phyloP scores from a whole-genome alignment of 2,888 invertebrate species.

The Plebejus melissa region DNA sequence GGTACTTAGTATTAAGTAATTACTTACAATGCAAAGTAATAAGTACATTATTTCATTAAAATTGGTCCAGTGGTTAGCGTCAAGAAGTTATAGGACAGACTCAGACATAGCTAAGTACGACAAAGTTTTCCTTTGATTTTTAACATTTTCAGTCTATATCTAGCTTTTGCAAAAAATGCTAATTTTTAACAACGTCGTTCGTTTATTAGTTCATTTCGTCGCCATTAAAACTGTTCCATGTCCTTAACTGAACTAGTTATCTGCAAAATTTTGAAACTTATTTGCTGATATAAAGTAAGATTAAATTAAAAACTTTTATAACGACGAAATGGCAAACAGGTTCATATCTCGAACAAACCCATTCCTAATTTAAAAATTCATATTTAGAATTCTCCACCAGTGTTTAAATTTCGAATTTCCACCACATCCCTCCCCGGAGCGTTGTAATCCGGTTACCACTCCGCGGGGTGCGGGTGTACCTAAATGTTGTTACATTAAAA shows the following conservation, averaged over 20 bases:
- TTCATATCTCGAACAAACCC: not conserved
- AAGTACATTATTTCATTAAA: too few species aligned
- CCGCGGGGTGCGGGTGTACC: not conserved
- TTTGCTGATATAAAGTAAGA: not conserved
- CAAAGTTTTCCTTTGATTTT: not conserved
- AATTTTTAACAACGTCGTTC: too few species aligned
- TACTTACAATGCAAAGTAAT: too few species aligned
- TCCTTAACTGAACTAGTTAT: not conserved
- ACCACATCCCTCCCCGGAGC: not conserved
- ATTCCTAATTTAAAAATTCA: not conserved
- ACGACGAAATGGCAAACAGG: too few species aligned
- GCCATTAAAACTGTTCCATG: too few species aligned
- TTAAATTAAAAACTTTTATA: too few species aligned
- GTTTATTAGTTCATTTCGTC: not conserved
- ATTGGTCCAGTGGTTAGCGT: too few species aligned
- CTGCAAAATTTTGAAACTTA: not conserved
- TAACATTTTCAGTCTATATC: not conserved
- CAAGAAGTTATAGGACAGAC: not conserved
- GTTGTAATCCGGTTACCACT: not conserved
- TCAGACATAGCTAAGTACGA: not conserved
- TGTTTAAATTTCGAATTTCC: not conserved
- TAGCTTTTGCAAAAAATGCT: not conserved
- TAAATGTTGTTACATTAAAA: slow-evolving; percentile 14
- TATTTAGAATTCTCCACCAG: not conserved
- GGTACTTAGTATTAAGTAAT: too few species aligned